A percentile compares a stretch with the other conserved stretches of the same genome.
Conservation (phyloP, 2,888 invertebrate genomes). For the Leptarthrus brevirostris region DNA sequence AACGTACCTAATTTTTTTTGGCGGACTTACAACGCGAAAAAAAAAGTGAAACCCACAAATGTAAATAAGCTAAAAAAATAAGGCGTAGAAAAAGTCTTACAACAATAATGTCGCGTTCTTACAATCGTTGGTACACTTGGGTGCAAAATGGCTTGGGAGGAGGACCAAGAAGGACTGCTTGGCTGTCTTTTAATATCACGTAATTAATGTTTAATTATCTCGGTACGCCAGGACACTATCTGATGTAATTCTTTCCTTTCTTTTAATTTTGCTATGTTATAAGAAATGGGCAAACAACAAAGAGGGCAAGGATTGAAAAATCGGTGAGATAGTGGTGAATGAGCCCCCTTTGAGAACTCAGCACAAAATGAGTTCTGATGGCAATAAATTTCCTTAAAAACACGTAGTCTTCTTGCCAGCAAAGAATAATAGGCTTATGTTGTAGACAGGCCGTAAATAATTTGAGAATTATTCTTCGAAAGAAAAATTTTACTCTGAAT, state of each 20-base stretch:
- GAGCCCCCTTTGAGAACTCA: conserved; percentile 21
- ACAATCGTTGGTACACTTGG: neutral
- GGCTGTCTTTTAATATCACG: conserved; percentile 52
- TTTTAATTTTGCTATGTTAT: neutral
- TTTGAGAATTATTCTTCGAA: conserved; percentile 50
- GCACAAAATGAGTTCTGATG: conserved; percentile 52
- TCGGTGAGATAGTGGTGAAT: conserved; percentile 9
- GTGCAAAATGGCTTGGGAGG: neutral
- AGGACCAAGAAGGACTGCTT: neutral
- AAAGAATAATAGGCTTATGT: conserved; percentile 55
- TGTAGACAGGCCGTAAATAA: conserved; percentile 55
- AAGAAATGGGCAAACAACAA: neutral
- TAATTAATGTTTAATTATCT: conserved; percentile 55
- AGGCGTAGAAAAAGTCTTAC: neutral
- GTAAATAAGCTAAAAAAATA: conserved; percentile 50
- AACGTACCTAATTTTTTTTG: conserved; percentile 48
- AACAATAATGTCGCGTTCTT: conserved; percentile 24
- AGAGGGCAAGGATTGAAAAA: conserved; percentile 13
- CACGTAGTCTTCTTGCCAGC: conserved; percentile 47
- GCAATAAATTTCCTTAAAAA: conserved; percentile 54
- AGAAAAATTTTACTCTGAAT: conserved; percentile 51
- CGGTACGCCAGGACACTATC: conserved; percentile 52
- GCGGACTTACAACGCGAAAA: conserved; percentile 44
- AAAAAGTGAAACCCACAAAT: conserved; percentile 48
- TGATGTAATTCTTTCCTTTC: conserved; percentile 44